Conservation (phyloP, 2,113 vertebrate genomes). For the Toxostoma redivivum region DNA sequence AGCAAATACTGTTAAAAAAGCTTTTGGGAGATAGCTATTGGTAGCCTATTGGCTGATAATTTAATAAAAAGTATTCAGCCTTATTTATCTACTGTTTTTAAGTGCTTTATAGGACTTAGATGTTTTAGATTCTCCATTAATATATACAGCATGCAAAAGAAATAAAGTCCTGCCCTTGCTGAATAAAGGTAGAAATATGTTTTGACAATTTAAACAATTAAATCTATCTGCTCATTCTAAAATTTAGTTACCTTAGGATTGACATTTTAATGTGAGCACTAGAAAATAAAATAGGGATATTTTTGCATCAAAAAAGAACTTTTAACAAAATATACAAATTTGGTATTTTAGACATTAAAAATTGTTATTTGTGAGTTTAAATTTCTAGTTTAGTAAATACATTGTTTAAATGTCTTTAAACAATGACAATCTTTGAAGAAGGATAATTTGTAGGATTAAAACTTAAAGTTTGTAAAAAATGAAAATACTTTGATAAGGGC, state of each 20-base stretch:
- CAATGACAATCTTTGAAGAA: too few relatives aligned
- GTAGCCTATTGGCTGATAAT: not conserved
- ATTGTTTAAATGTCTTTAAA: conserved; percentile 32
- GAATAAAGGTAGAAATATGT: not conserved
- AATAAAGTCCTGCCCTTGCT: not conserved
- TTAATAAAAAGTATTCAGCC: not conserved
- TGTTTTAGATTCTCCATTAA: not conserved
- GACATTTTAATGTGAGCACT: not conserved
- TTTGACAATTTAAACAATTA: conserved; percentile 7
- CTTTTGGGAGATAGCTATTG: conserved; percentile 3
- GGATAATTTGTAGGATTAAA: not conserved
- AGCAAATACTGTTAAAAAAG: not conserved
- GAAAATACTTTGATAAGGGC: conserved; percentile 14
- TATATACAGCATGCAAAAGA: not conserved
- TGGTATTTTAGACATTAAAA: not conserved
- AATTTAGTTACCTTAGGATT: not conserved
- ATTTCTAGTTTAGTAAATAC: not conserved
- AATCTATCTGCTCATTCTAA: not conserved
- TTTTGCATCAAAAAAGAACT: not conserved
- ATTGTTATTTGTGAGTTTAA: not conserved
- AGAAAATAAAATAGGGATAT: not conserved
- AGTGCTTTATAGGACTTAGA: not conserved
- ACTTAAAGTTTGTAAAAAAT: not conserved
- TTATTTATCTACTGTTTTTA: not conserved
- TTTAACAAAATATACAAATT: not conserved